These are phyloP conservation scores for Melipona beecheii DNA, from an alignment of 2,888 invertebrate genomes.

Conservation along the genomic window DNA sequence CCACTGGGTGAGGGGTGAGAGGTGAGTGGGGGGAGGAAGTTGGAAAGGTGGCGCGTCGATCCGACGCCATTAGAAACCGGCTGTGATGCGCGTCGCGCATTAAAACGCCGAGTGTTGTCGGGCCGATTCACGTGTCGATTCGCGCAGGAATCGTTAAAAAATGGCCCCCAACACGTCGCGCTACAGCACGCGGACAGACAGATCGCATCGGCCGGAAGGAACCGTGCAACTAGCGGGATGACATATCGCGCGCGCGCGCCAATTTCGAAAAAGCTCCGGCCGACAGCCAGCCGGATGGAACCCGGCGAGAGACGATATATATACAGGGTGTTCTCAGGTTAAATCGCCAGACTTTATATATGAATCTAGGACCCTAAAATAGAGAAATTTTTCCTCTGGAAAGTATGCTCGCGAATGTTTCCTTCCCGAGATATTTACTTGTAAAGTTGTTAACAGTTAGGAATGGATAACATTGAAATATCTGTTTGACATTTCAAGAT, in stretches of 20 bases:
- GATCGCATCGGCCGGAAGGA: conserved; percentile 8
- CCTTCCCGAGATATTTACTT: too few relatives aligned
- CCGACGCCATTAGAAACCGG: background rate
- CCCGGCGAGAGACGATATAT: background rate
- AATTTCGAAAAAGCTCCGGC: conserved; percentile 3
- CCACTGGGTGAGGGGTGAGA: background rate
- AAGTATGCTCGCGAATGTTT: too few relatives aligned
- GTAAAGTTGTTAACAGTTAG: too few relatives aligned
- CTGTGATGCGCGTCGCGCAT: background rate
- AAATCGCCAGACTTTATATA: too few relatives aligned
- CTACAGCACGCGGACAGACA: background rate
- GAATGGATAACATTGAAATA: too few relatives aligned
- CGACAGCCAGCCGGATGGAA: too few relatives aligned
- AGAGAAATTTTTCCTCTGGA: too few relatives aligned
- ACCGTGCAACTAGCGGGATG: background rate
- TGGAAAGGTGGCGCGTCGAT: too few relatives aligned
- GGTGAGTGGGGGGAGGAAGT: too few relatives aligned
- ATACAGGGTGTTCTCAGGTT: too few relatives aligned
- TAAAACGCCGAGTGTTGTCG: background rate
- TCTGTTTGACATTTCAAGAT: too few relatives aligned
- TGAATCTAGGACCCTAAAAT: too few relatives aligned
- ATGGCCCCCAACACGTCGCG: background rate
- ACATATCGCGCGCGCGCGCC: background rate
- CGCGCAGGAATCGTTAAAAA: conserved; percentile 2
- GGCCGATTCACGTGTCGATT: background rate